Evolutionary conservation across 2,888 invertebrate species (phyloP).

Genomic region (Apoda limacodes): DNA sequence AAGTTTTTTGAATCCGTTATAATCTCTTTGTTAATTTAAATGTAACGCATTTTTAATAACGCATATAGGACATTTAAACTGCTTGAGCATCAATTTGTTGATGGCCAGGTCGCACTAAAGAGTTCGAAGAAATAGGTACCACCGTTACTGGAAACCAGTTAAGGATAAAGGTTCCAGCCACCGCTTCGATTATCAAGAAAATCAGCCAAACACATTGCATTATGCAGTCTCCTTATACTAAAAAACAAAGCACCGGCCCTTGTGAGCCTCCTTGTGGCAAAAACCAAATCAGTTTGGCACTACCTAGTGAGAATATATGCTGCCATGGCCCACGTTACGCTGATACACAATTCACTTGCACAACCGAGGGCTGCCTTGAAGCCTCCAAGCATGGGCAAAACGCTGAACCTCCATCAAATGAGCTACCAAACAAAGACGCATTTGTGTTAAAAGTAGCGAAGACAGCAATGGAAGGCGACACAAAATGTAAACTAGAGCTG

Average conservation of each 20-base stretch:
- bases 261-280: conserved; percentile 52
- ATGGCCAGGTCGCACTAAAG: conserved; percentile 60
- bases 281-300: conserved; percentile 50
- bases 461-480: conserved; percentile 72
- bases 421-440: conserved; percentile 64
- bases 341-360: conserved; percentile 54
- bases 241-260: conserved; percentile 29
- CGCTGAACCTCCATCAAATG: conserved; percentile 29
- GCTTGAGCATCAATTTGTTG: conserved; percentile 33
- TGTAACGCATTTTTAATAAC: too few relatives aligned
- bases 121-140: conserved; percentile 60
- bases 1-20: too few relatives aligned
- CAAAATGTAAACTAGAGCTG: conserved; percentile 73
- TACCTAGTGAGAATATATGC: conserved; percentile 46
- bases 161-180: conserved; percentile 57
- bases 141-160: conserved; percentile 54
- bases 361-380: conserved; percentile 52
- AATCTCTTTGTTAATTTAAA: too few relatives aligned
- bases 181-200: conserved; percentile 52
- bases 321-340: conserved; percentile 41
- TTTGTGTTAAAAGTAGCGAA: conserved; percentile 77
- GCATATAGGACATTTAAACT: background rate
- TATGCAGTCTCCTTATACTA: conserved; percentile 45
- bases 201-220: conserved; percentile 56
- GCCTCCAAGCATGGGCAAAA: conserved; percentile 44